Percentiles rank a stretch among this genome's conserved stretches.
phyloP scores from a whole-genome alignment of 92 coral and sea anemone species.

The Umimayanthus kanabou region DNA sequence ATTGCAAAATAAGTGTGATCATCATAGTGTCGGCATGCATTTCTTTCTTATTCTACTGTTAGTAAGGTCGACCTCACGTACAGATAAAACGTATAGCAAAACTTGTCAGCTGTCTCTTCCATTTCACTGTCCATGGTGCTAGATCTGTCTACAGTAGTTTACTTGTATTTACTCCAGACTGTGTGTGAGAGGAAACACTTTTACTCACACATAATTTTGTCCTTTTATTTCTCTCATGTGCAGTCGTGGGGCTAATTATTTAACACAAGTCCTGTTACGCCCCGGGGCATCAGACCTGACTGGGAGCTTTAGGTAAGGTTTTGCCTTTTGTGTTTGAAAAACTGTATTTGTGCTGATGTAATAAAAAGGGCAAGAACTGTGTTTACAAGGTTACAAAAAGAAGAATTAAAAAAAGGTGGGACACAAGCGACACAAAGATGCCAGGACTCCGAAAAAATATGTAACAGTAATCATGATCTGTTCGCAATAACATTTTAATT shows the following conservation, averaged over 20 bases:
- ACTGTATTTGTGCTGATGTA: too few species aligned
- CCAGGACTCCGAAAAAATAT: too few species aligned
- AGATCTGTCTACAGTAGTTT: neutral
- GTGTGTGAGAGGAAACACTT: neutral
- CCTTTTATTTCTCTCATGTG: neutral
- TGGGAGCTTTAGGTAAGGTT: slow-evolving; percentile 88
- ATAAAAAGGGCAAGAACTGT: neutral
- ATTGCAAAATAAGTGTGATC: too few species aligned
- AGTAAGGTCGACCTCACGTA: too few species aligned
- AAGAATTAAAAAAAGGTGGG: neutral
- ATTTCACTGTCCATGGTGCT: neutral
- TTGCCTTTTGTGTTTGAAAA: neutral
- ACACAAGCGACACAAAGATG: neutral
- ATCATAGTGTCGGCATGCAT: too few species aligned
- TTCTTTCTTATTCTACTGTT: too few species aligned
- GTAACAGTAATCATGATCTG: neutral
- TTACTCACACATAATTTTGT: neutral
- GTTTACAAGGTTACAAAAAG: neutral
- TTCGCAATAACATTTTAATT: too few species aligned
- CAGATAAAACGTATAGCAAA: too few species aligned
- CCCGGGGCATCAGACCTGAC: slow-evolving; percentile 98
- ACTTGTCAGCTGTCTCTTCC: neutral
- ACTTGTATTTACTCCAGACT: neutral
- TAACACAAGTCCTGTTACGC: slow-evolving; percentile 87
- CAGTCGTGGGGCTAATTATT: slow-evolving; percentile 97